These are phyloP conservation scores for Catocala fraxini DNA, from an alignment of 2,888 invertebrate genomes.

Conservation along the genomic window DNA sequence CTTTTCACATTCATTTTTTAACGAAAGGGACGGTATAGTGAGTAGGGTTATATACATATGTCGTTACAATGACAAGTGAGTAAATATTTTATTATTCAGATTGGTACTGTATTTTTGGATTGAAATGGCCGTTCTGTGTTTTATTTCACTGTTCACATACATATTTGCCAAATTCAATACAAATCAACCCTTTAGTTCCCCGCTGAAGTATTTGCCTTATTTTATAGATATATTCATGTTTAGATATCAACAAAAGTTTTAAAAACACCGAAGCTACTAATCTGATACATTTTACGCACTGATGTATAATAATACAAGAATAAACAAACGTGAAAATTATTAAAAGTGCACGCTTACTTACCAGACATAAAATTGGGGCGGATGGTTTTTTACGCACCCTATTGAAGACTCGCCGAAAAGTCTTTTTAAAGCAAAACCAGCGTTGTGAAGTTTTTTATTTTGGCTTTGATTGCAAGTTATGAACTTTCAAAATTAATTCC, in stretches of 20 bases:
- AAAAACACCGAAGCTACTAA: no score
- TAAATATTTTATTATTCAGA: conserved; percentile 72
- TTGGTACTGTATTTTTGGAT: conserved; percentile 56
- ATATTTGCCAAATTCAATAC: not conserved
- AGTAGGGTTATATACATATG: conserved; percentile 62
- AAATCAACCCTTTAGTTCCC: not conserved
- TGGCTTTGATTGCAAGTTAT: conserved; percentile 9
- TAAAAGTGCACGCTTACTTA: not conserved
- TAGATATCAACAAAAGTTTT: no score
- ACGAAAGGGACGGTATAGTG: conserved; percentile 64
- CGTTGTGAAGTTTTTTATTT: conserved; percentile 2
- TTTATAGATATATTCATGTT: no score
- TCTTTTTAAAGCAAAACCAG: conserved; percentile 6
- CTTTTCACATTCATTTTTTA: conserved; percentile 71
- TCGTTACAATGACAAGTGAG: conserved; percentile 63
- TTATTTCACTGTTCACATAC: conserved; percentile 24
- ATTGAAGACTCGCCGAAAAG: conserved; percentile 5
- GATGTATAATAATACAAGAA: not conserved
- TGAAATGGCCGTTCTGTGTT: conserved; percentile 31
- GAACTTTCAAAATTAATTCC: conserved; percentile 8
- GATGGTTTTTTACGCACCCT: conserved; percentile 4
- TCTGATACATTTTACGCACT: no score
- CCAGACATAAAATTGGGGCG: not conserved
- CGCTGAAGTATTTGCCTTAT: no score
- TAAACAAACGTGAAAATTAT: not conserved